phyloP scores from a whole-genome alignment of 2,888 invertebrate genomes.

The Eueremaeus valkanovi region DNA sequence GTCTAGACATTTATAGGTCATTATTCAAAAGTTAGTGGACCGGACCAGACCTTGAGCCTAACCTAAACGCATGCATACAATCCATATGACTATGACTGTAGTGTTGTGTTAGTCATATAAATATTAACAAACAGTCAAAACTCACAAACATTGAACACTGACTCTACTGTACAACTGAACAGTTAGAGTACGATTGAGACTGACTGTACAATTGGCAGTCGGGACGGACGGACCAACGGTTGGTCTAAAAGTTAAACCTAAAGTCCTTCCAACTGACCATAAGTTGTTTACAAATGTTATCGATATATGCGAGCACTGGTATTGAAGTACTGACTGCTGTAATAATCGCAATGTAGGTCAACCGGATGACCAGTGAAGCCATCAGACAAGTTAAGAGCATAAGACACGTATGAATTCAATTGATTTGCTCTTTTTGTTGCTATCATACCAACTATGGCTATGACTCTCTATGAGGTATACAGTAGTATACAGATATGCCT shows the following conservation, averaged over 20 bases:
- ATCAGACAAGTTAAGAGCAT: neutral
- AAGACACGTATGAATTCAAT: neutral
- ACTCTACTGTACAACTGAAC: neutral
- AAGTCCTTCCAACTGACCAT: constrained; percentile 32
- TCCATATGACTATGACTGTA: too few species aligned
- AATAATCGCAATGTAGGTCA: constrained; percentile 25
- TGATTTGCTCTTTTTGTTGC: neutral
- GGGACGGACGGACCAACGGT: neutral
- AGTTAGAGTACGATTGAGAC: neutral
- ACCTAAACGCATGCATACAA: neutral
- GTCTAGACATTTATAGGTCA: constrained; percentile 37
- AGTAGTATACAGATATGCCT: too few species aligned
- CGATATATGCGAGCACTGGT: neutral
- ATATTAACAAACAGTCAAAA: constrained; percentile 28
- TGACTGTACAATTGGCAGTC: constrained; percentile 29
- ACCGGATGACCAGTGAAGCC: constrained; percentile 30
- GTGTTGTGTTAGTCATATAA: constrained; percentile 20
- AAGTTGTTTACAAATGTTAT: constrained; percentile 34
- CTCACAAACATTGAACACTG: constrained; percentile 1
- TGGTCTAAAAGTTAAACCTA: constrained; percentile 30
- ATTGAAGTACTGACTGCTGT: constrained; percentile 14
- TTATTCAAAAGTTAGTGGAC: constrained; percentile 32
- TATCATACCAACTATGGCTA: neutral
- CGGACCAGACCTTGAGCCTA: constrained; percentile 30
- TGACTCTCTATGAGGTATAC: too few species aligned